These are phyloP conservation scores for Stegana nigrithorax DNA, from an alignment of 2,888 invertebrate species.

Conservation along the genomic window DNA sequence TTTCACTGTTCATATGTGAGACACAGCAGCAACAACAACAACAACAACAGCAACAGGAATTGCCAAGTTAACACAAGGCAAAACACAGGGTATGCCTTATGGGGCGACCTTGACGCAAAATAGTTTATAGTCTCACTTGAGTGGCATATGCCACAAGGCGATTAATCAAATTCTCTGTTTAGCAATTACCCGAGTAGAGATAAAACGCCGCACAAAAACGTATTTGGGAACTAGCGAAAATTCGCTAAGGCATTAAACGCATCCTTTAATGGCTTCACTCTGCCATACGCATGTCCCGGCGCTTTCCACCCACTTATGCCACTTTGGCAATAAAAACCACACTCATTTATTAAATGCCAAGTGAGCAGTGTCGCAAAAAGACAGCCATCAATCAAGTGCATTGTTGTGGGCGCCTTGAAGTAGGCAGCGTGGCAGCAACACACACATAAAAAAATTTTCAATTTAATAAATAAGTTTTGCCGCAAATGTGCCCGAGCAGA, in stretches of 20 bases:
- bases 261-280: neutral
- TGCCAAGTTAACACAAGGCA: too few relatives aligned
- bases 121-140: slow-evolving; percentile 15
- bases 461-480: slow-evolving; percentile 42
- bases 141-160: slow-evolving; percentile 27
- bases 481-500: neutral
- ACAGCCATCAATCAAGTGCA: slow-evolving; percentile 9
- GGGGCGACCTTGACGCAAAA: too few relatives aligned
- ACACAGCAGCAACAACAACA: too few relatives aligned
- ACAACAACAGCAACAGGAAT: too few relatives aligned
- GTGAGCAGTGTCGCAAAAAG: neutral
- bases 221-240: neutral
- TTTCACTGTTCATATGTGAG: too few relatives aligned
- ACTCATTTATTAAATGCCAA: slow-evolving; percentile 13
- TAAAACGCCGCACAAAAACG: neutral
- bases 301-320: neutral
- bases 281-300: neutral
- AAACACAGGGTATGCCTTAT: too few relatives aligned
- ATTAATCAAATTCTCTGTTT: slow-evolving; percentile 47
- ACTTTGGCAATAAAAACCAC: slow-evolving; percentile 11
- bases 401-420: slow-evolving; percentile 22
- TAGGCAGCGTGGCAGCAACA: slow-evolving; percentile 16
- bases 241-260: neutral
- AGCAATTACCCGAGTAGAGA: slow-evolving; percentile 30
- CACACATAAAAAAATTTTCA: slow-evolving; percentile 39